Conservation (phyloP, 1,140 invertebrate species). For the Portunus trituberculatus region DNA sequence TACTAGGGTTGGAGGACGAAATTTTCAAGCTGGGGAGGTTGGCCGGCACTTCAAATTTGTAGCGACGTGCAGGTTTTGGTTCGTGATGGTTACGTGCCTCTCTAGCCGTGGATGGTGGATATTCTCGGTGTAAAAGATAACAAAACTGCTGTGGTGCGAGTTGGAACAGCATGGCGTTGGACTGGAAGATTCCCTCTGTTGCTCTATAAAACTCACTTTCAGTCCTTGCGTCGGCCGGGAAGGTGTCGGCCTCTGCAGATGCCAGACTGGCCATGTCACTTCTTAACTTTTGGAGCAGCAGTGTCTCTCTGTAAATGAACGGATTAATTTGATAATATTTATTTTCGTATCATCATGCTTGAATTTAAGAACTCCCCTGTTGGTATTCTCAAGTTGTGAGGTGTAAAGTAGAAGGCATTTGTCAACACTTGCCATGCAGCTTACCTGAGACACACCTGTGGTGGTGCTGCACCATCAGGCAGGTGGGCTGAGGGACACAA, state of each 20-base stretch:
- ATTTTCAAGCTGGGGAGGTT: background rate
- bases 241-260: no score
- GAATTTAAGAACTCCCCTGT: slow-evolving; percentile 13
- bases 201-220: background rate
- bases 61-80: background rate
- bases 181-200: background rate
- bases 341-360: background rate
- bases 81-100: background rate
- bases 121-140: background rate
- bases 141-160: background rate
- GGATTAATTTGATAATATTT: background rate
- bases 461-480: no score
- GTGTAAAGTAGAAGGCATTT: background rate
- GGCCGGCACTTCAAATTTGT: background rate
- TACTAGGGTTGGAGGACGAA: background rate
- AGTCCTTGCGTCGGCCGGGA: background rate
- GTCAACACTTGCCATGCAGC: background rate
- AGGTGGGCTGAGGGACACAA: no score
- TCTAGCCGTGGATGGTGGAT: background rate
- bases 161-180: background rate
- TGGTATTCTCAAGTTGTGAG: slow-evolving; percentile 12
- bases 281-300: no score
- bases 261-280: no score
- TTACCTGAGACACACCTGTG: background rate
- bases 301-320: background rate